Conservation (phyloP, 1,140 invertebrate genomes). For the Drosophila nannoptera region DNA sequence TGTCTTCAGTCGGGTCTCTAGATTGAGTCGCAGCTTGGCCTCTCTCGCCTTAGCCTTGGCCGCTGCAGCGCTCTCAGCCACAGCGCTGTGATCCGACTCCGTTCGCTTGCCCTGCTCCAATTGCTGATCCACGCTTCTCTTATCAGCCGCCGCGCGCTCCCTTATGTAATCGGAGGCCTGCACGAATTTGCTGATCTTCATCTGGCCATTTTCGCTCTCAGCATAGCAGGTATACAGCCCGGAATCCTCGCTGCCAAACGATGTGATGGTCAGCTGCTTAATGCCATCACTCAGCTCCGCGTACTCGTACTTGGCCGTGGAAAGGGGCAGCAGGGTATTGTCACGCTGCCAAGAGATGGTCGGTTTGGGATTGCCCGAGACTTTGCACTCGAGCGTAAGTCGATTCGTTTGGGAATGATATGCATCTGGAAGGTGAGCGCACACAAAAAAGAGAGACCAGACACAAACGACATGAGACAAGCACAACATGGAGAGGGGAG, state of each 20-base stretch:
- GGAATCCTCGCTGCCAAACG: conserved; percentile 54
- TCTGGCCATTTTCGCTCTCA: conserved; percentile 73
- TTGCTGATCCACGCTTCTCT: conserved; percentile 44
- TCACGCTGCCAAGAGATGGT: conserved; percentile 90
- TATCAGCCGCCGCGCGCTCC: conserved; percentile 39
- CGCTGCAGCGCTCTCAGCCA: conserved; percentile 13
- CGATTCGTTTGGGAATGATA: conserved; percentile 70
- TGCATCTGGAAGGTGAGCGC: conserved; percentile 60
- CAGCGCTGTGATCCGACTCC: background rate
- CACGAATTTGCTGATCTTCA: conserved; percentile 77
- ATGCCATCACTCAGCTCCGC: conserved; percentile 56
- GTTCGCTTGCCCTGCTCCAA: conserved; percentile 40
- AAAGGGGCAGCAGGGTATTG: conserved; percentile 81
- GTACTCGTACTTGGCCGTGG: conserved; percentile 80
- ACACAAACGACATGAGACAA: conserved; percentile 51
- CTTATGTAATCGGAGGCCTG: conserved; percentile 68
- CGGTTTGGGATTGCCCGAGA: conserved; percentile 74
- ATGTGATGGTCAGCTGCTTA: conserved; percentile 63
- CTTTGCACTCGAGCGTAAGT: conserved; percentile 72
- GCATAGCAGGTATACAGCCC: conserved; percentile 76
- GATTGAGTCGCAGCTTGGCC: conserved; percentile 58
- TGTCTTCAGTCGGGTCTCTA: conserved; percentile 70
- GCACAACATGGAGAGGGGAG: background rate
- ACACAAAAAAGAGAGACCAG: conserved; percentile 37
- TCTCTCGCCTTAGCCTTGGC: conserved; percentile 57